A percentile compares a stretch with the other conserved stretches of the same genome.
phyloP scores from a whole-genome alignment of 2,888 invertebrate genomes.

The Sylvicola cinctus region DNA sequence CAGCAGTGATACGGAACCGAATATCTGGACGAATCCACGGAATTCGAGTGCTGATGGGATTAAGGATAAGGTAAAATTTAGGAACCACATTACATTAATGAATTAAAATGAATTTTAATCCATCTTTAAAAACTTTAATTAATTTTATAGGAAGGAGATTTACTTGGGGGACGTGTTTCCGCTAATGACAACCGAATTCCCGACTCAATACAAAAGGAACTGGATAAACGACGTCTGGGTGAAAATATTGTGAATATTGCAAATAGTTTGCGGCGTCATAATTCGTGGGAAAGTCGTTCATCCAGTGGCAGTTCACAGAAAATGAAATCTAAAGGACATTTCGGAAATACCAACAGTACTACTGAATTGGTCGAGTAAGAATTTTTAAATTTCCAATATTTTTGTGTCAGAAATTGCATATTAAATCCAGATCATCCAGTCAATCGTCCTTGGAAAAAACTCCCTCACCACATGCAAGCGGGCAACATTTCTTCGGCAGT shows the following conservation, averaged over 20 bases:
- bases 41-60: slow-evolving; percentile 24
- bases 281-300: slow-evolving; percentile 6
- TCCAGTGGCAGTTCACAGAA: slow-evolving; percentile 4
- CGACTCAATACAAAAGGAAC: slow-evolving; percentile 40
- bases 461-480: too few relatives aligned
- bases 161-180: slow-evolving; percentile 18
- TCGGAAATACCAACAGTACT: too few relatives aligned
- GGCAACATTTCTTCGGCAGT: too few relatives aligned
- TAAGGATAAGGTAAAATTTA: slow-evolving; percentile 4
- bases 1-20: slow-evolving; percentile 21
- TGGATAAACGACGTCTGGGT: slow-evolving; percentile 40
- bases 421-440: too few relatives aligned
- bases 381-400: too few relatives aligned
- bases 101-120: too few relatives aligned
- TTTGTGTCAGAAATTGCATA: too few relatives aligned
- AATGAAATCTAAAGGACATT: slow-evolving; percentile 1
- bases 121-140: too few relatives aligned
- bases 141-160: too few relatives aligned
- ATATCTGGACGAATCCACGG: slow-evolving; percentile 54
- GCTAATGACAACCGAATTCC: slow-evolving; percentile 28
- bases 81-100: not conserved
- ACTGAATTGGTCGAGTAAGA: too few relatives aligned
- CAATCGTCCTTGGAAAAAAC: too few relatives aligned
- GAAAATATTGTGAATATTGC: slow-evolving; percentile 14
- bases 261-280: slow-evolving; percentile 7